phyloP scores from a whole-genome alignment of 2,113 vertebrate genomes.

The Hystrix cristata region DNA sequence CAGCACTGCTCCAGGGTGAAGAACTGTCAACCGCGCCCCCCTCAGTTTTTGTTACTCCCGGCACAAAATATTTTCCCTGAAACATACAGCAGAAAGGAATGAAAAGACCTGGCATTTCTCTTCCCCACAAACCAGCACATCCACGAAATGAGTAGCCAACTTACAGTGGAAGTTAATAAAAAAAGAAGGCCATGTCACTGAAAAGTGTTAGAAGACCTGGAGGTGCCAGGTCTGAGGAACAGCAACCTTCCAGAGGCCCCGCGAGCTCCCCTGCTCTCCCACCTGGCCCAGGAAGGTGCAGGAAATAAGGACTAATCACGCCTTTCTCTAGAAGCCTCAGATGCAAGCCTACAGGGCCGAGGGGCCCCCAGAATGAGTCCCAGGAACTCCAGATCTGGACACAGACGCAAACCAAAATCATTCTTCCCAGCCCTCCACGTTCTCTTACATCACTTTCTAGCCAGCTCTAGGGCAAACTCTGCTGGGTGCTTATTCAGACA shows the following conservation, averaged over 20 bases:
- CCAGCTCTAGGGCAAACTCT: background rate
- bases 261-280: background rate
- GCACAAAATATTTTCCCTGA: background rate
- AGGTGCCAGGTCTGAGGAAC: background rate
- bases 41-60: background rate
- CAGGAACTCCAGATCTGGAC: background rate
- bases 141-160: background rate
- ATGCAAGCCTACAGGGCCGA: background rate
- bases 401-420: background rate
- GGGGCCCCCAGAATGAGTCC: background rate
- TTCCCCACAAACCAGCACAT: background rate
- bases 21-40: background rate
- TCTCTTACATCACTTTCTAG: background rate
- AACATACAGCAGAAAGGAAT: background rate
- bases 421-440: background rate
- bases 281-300: accelerated
- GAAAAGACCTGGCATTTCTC: background rate
- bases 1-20: background rate
- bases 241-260: background rate
- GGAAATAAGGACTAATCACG: background rate
- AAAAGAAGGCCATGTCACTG: background rate
- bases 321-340: background rate
- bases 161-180: background rate
- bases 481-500: background rate
- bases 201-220: background rate